Conservation (phyloP, 2,113 vertebrate species). For the Dicerorhinus sumatrensis region DNA sequence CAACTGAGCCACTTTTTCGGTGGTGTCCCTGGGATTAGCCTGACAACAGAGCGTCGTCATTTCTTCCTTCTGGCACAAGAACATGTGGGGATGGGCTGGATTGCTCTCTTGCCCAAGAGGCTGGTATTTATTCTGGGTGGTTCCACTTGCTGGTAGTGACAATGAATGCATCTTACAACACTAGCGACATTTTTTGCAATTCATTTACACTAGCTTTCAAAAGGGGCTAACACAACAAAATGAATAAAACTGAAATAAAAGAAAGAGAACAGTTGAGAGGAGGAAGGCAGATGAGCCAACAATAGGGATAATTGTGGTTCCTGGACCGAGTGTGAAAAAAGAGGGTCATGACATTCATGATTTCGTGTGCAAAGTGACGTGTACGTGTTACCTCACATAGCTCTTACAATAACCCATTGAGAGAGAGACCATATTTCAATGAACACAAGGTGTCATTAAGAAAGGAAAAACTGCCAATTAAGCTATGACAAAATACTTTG, state of each 20-base stretch:
- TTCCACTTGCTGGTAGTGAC: background rate
- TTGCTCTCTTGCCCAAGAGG: background rate
- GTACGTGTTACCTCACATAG: background rate
- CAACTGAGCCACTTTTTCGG: background rate
- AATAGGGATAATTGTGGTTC: background rate
- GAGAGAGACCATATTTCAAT: slow-evolving; percentile 12
- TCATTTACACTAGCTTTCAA: slow-evolving; percentile 9
- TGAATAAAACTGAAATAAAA: background rate
- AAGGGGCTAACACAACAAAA: slow-evolving; percentile 31
- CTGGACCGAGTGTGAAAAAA: background rate
- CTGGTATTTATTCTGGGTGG: background rate
- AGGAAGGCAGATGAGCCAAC: background rate
- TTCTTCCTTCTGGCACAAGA: background rate
- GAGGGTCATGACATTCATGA: background rate
- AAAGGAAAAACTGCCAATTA: slow-evolving; percentile 10
- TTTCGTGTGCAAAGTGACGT: background rate
- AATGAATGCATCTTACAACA: background rate
- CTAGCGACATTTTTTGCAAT: background rate
- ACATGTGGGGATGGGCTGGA: background rate
- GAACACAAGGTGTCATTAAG: slow-evolving; percentile 36
- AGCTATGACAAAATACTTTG: background rate
- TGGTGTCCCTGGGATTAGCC: background rate
- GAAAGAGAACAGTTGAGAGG: background rate
- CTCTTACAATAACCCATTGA: slow-evolving; percentile 15
- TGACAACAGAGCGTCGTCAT: background rate